A percentile compares a stretch with the other conserved stretches of the same genome.
These are phyloP conservation scores for Tetragonisca angustula DNA, from an alignment of 2,888 invertebrate species.

Conservation along the genomic window DNA sequence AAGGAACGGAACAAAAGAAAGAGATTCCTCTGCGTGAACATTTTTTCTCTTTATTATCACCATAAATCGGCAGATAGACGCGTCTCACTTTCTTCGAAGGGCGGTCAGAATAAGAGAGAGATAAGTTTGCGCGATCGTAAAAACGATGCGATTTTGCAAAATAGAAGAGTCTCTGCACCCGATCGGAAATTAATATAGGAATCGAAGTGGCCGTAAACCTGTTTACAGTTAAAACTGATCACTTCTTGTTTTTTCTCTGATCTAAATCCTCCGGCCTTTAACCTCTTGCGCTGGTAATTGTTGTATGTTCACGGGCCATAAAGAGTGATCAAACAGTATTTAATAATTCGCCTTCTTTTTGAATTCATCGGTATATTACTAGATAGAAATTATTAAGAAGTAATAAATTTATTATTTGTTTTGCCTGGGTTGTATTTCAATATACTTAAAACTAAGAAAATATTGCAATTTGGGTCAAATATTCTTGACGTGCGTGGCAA, in stretches of 20 bases:
- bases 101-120: neutral
- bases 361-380: too few species aligned
- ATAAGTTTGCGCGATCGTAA: slow-evolving; percentile 36
- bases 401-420: too few species aligned
- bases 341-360: too few species aligned
- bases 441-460: too few species aligned
- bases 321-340: too few species aligned
- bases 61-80: slow-evolving; percentile 52
- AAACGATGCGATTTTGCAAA: slow-evolving; percentile 59
- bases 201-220: slow-evolving; percentile 50
- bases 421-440: too few species aligned
- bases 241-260: slow-evolving; percentile 50
- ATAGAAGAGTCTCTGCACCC: slow-evolving; percentile 55
- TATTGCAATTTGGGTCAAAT: too few species aligned
- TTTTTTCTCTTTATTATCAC: slow-evolving; percentile 50
- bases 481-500: too few species aligned
- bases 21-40: slow-evolving; percentile 39
- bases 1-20: slow-evolving; percentile 31
- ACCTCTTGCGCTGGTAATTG: too few species aligned
- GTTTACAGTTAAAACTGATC: slow-evolving; percentile 53
- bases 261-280: neutral
- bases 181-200: slow-evolving; percentile 67
- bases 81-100: slow-evolving; percentile 41
- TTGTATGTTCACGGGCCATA: too few species aligned
- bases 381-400: too few species aligned